Evolutionary conservation across 2,797 vertebrate species (phyloP), one percentile per base, ranked within the genome.

Genomic region (Helarctos malayanus): DNA sequence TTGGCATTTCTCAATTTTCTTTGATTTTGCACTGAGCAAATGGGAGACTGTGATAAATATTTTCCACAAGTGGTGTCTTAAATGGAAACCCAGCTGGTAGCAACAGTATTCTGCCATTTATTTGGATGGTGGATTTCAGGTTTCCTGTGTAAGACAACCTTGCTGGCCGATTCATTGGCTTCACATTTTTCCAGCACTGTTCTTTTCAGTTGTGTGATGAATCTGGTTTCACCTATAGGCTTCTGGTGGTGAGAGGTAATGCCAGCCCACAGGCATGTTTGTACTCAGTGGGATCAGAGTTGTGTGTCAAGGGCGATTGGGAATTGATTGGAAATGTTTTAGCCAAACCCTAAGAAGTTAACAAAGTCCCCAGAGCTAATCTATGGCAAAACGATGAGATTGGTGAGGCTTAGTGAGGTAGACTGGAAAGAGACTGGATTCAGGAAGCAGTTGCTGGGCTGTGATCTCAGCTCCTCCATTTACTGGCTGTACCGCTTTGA

Each of bases 1-100:
- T 91, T 96, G 88, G 95, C 94, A 83, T 97, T 97, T 97, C 96
- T 98, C 98, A 96, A 69, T 98, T 97, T 98, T 96, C 95, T 97
- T 95, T 97, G 96, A 97, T 96, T 98, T 97, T 93, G 56, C 89
- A 45, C 92, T 91, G 92, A 97, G 95, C 95, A 97, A 97, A 93
- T 89, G 38, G 85, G 89, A 96, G 75, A 57, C 23, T 18, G 4
- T 95, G 95, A 93, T 93, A 97, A 97, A 96, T 96, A 91, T 89
- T 97, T 96, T 38, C 71, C 32, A 91, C 94, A 91, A 94, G 94
- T 86, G 63, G 56, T 59, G 45, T 96, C 92, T 52, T 89, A 96
- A 83, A 87, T 81, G 87, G 84, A 96, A 97, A 78, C 91, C 63
- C 86, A 97, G 65, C 96, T 97, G 96, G 91, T 85, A 94, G 75